These are phyloP conservation scores for Sturmia bella DNA, from an alignment of 2,888 invertebrate genomes.

Conservation along the genomic window DNA sequence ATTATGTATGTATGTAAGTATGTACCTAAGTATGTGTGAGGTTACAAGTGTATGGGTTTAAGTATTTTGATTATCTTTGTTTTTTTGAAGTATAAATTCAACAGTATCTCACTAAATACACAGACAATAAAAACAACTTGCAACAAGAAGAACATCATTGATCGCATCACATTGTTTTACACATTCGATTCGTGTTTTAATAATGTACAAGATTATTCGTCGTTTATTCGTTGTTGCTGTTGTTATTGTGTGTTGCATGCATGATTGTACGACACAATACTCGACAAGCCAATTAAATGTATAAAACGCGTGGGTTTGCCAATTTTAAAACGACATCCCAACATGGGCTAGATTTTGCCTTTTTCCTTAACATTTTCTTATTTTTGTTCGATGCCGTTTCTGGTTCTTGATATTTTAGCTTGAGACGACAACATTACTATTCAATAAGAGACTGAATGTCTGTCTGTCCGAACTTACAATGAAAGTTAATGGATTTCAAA, in stretches of 20 bases:
- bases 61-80: constrained; percentile 59
- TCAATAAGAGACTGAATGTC: constrained; percentile 48
- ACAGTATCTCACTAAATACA: constrained; percentile 45
- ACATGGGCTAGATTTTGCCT: constrained; percentile 58
- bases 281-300: constrained; percentile 81
- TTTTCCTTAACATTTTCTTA: neutral
- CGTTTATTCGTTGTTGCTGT: constrained; percentile 38
- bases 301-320: constrained; percentile 74
- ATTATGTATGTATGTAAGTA: neutral
- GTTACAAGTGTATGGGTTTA: neutral
- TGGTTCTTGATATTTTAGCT: constrained; percentile 35
- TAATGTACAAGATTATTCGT: constrained; percentile 65
- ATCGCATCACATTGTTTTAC: constrained; percentile 70
- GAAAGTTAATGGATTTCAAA: constrained; percentile 64
- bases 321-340: constrained; percentile 66
- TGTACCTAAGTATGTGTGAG: neutral
- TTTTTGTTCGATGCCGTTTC: neutral
- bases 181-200: constrained; percentile 68
- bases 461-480: constrained; percentile 43
- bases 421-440: constrained; percentile 58
- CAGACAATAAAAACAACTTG: constrained; percentile 34
- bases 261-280: constrained; percentile 71
- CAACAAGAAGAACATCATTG: constrained; percentile 44
- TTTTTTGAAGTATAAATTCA: constrained; percentile 45
- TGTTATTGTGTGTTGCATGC: constrained; percentile 32